These are phyloP conservation scores for Neoscelio sp. DNA, from an alignment of 2,888 invertebrate species.

Conservation along the genomic window DNA sequence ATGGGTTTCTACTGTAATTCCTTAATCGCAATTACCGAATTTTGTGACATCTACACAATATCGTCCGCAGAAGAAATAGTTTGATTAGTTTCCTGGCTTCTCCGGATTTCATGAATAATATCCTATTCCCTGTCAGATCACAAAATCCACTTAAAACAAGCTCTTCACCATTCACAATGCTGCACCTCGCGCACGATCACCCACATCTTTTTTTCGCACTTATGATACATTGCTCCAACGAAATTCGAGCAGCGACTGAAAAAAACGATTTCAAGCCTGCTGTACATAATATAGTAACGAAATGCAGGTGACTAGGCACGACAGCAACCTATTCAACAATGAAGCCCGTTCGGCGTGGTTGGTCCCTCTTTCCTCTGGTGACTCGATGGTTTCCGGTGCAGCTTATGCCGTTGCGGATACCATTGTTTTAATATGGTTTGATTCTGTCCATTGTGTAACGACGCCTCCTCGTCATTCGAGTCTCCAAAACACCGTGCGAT, in stretches of 20 bases:
- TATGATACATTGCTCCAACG: too few species aligned
- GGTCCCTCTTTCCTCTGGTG: slow-evolving; percentile 70
- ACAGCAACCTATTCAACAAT: slow-evolving; percentile 79
- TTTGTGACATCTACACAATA: slow-evolving; percentile 74
- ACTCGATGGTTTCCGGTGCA: slow-evolving; percentile 70
- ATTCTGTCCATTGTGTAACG: slow-evolving; percentile 78
- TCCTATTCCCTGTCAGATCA: too few species aligned
- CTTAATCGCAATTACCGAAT: slow-evolving; percentile 56
- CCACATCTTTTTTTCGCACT: too few species aligned
- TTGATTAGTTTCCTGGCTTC: slow-evolving; percentile 74
- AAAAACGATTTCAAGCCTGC: neutral
- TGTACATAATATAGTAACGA: slow-evolving; percentile 1
- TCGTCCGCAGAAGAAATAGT: slow-evolving; percentile 75
- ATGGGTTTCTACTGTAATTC: too few species aligned
- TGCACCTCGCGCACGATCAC: too few species aligned
- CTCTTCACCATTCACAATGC: too few species aligned
- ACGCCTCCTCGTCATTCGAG: slow-evolving; percentile 76
- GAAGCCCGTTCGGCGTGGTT: slow-evolving; percentile 75
- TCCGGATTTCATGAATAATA: slow-evolving; percentile 76
- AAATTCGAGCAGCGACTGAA: too few species aligned
- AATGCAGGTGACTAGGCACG: slow-evolving; percentile 71
- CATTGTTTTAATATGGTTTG: slow-evolving; percentile 81
- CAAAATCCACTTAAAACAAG: too few species aligned
- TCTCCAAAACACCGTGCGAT: slow-evolving; percentile 65
- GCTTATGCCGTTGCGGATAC: slow-evolving; percentile 70